Conservation (phyloP, 1,140 invertebrate genomes). For the Macrostomum lignano region DNA sequence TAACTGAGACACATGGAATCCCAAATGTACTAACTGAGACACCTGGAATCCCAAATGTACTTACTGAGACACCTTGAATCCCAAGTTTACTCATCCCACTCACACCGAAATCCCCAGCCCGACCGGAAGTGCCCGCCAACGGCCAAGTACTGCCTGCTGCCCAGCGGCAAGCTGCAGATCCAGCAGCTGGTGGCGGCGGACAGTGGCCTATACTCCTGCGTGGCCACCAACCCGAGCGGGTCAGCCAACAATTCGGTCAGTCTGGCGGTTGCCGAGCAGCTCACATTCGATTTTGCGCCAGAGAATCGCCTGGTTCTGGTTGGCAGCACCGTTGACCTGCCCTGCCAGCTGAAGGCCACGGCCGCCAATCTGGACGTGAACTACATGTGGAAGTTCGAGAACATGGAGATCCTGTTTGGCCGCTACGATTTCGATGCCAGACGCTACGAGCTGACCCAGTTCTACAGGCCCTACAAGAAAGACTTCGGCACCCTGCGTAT, state of each 20-base stretch:
- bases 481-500: slow-evolving; percentile 5
- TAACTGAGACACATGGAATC: too few relatives aligned
- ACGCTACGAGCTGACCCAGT: slow-evolving; percentile 3
- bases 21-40: too few relatives aligned
- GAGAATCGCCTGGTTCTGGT: slow-evolving; percentile 37
- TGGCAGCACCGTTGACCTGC: slow-evolving; percentile 17
- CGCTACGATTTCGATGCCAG: slow-evolving; percentile 3
- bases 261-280: slow-evolving; percentile 4
- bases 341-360: not conserved
- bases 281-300: slow-evolving; percentile 31
- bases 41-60: too few relatives aligned
- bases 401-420: slow-evolving; percentile 1
- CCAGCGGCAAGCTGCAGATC: slow-evolving; percentile 18
- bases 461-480: not conserved
- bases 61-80: too few relatives aligned
- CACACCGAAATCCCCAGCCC: too few relatives aligned
- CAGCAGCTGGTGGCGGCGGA: slow-evolving; percentile 12
- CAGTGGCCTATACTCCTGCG: slow-evolving; percentile 22
- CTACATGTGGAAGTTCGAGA: slow-evolving; percentile 7
- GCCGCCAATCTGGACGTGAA: slow-evolving; percentile 4
- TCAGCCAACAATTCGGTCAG: slow-evolving; percentile 7
- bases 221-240: slow-evolving; percentile 16
- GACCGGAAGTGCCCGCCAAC: too few relatives aligned
- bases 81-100: too few relatives aligned
- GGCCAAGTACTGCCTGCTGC: slow-evolving; percentile 8